Evolutionary conservation across 2,888 invertebrate species (phyloP).

Genomic region (Agrochola litura): DNA sequence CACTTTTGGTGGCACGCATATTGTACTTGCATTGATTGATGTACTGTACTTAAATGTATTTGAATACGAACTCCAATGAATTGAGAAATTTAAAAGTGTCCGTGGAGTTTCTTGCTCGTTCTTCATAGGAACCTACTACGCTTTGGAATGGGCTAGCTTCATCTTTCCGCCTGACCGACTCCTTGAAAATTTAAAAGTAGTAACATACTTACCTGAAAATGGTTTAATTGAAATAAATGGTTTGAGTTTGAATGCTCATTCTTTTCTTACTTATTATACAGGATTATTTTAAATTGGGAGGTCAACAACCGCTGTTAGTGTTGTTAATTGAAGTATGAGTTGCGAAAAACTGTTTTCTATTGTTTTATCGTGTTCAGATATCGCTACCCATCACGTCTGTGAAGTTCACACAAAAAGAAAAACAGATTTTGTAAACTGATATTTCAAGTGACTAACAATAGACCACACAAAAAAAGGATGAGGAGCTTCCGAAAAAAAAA

Average conservation of each 20-base stretch:
- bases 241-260: neutral
- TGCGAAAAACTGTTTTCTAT: no score
- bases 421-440: neutral
- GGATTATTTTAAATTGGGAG: no score
- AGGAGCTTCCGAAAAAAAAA: no score
- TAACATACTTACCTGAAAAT: neutral
- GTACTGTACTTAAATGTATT: neutral
- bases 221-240: neutral
- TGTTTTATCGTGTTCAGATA: no score
- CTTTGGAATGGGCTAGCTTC: no score
- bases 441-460: no score
- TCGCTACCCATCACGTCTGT: no score
- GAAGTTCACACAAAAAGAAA: neutral
- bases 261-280: neutral
- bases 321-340: no score
- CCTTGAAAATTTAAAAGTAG: neutral
- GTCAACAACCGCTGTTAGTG: no score
- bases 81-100: neutral
- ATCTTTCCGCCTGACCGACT: neutral
- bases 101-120: neutral
- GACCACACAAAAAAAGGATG: no score
- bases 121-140: neutral
- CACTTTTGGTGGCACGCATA: constrained; percentile 3
- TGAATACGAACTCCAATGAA: neutral
- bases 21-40: constrained; percentile 25